Percentiles rank a stretch among this genome's conserved stretches.
These are phyloP conservation scores for Hydrozoanthus gracilis DNA, from an alignment of 92 coral and sea anemone genomes.

Conservation along the genomic window DNA sequence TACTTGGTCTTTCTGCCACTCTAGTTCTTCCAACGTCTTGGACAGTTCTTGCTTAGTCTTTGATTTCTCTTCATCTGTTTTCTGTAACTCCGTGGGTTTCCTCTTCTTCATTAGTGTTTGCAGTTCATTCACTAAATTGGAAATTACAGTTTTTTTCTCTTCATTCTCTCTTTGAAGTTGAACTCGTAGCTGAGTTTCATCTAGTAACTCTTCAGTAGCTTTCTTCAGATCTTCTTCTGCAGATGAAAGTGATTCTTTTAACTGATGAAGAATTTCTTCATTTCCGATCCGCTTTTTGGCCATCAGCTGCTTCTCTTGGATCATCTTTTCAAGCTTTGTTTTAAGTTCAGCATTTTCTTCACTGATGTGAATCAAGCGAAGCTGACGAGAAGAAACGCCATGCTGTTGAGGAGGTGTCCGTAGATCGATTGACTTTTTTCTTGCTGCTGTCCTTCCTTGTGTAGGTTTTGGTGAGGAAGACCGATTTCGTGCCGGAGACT, in stretches of 20 bases:
- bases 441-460: slow-evolving; percentile 7
- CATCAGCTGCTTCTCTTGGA: slow-evolving; percentile 64
- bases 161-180: slow-evolving; percentile 56
- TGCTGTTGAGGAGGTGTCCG: slow-evolving; percentile 63
- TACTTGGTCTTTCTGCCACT: slow-evolving; percentile 64
- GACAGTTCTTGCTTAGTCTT: slow-evolving; percentile 49
- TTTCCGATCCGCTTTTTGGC: slow-evolving; percentile 65
- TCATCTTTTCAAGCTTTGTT: slow-evolving; percentile 60
- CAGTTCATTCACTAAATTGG: slow-evolving; percentile 59
- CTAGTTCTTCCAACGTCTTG: slow-evolving; percentile 61
- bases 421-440: slow-evolving; percentile 69
- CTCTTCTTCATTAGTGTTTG: slow-evolving; percentile 57
- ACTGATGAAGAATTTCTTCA: slow-evolving; percentile 50
- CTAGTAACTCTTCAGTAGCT: slow-evolving; percentile 57
- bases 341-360: slow-evolving; percentile 85
- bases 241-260: slow-evolving; percentile 59
- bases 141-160: slow-evolving; percentile 53
- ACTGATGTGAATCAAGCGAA: slow-evolving; percentile 71
- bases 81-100: background rate
- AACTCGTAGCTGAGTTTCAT: slow-evolving; percentile 56
- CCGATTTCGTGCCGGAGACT: slow-evolving; percentile 33
- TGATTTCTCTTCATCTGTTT: slow-evolving; percentile 43
- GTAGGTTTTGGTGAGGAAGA: background rate
- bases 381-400: slow-evolving; percentile 58
- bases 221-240: slow-evolving; percentile 64